Base-by-base conservation (phyloP, 2,113 vertebrate species). In the Camarhynchus parvulus region DNA sequence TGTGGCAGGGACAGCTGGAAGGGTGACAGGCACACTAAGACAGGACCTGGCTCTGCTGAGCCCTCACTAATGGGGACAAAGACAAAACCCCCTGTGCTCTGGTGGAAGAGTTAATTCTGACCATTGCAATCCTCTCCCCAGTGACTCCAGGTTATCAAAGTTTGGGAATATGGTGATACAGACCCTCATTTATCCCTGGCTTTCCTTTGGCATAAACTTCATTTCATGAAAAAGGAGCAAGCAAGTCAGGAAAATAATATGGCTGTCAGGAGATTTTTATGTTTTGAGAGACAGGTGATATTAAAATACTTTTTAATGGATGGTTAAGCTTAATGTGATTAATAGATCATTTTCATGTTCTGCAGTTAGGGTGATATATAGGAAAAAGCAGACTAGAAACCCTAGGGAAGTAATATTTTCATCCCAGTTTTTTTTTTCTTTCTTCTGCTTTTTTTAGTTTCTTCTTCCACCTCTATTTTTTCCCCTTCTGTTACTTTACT, bases 291-390 rank as follows among this genome's bases (percentile, higher is more conserved):
- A 69, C 46, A 77, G 67, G 75, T 73, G 61, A 44, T 63, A 69
- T 61, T 85, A 69, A 76, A 64, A 73, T 87, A 74, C 14, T 59
- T 83, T 47, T 50, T 39, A 93, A 83, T 67, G 47, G 50, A 53
- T 86, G 59, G 39, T 90, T 93, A 66, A 88, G 63, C 20, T 66
- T 79, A 74, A 85, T 66, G 50, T 87, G 72, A 73, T 91, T 97
- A 79, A 69, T 56, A 94, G 49, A 83, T 85, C 5, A 55, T 89
- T 87, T 87, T 91, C 3, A 1, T 95, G 37, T 84, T 87, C 49
- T 85, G 37, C 55, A 46, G 11, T 72, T 76, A 61, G 35, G 28
- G 56, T 83, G 67, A 53, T 61, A 35, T 7, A 24, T 35, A n/a
- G 22, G 41, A 56, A 91, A 82, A 87, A 58, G 47, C n/a, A 63